Evolutionary conservation across 2,113 vertebrate genomes (phyloP), one percentile per base, ranked within the genome.

Genomic region (Bos indicus): DNA sequence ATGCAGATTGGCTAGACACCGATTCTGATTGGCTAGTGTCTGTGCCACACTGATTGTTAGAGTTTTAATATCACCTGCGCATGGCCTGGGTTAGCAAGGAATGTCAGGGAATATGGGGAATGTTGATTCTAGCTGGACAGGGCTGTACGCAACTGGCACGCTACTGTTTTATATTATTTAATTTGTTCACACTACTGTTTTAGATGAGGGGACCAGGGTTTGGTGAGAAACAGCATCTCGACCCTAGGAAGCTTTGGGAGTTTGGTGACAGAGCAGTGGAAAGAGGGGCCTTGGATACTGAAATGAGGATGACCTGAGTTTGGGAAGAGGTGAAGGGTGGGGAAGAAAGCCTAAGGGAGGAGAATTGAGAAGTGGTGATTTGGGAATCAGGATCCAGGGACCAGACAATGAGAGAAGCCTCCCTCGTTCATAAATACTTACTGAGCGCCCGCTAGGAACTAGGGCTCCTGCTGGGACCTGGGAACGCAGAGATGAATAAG

Each of bases 371-470:
- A 23, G 40, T 15, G 48, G 23, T 13, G 56, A 87, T 62, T 14
- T 40, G 88, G 56, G 56, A 80, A 91, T 88, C 87, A 33, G 88
- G 56, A 62, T 86, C 93, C 51, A 7, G 28, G 51, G 51, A 88
- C 82, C 88, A 57, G 74, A 82, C 33, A 12, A 33, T 57, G 71
- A 88, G 81, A 46, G 88, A 85, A 96, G 78, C 46, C 82, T 85
- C 17, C 92, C 62, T 91, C 13, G 19, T 90, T 98, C 97, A 93
- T 97, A 86, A 96, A 96, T 95, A 86, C 82, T 97, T 92, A 92
- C 91, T 28, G 64, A 96, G 94, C 28, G 0, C 92, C 96, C 0
- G 59, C 95, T 67, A 83, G 95, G 93, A 98, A 92, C 82, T 1
- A 97, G 95, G 43, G 91, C 85, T 89, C 95, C 28, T 14, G 95